Conservation (phyloP, 2,888 invertebrate genomes). For the Physocephala rufipes region DNA sequence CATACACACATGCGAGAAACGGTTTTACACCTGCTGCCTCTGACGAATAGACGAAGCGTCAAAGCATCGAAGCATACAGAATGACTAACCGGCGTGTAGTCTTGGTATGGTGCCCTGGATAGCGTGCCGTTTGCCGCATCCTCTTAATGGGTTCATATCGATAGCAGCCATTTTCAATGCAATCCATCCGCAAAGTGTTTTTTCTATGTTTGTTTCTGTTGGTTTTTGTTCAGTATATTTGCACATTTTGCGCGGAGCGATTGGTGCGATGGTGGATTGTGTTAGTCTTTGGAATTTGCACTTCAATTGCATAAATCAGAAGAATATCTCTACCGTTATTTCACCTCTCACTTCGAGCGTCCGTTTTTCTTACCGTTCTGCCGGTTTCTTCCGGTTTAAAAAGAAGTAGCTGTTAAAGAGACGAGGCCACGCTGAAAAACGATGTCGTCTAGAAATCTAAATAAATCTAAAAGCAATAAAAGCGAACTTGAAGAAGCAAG, state of each 20-base stretch:
- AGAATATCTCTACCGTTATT: too few species aligned
- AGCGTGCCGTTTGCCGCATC: background rate
- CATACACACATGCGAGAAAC: background rate
- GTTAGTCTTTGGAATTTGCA: background rate
- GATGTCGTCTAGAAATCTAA: conserved; percentile 19
- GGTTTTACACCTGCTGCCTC: too few species aligned
- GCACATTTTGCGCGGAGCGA: background rate
- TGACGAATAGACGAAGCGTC: too few species aligned
- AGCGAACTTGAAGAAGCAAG: background rate
- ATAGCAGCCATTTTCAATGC: background rate
- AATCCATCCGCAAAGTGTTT: conserved; percentile 1
- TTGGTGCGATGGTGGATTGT: background rate
- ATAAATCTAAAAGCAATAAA: conserved; percentile 17
- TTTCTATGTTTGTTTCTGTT: background rate
- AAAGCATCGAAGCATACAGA: too few species aligned
- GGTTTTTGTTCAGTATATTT: background rate
- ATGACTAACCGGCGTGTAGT: too few species aligned
- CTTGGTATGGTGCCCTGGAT: background rate
- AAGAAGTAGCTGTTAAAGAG: background rate
- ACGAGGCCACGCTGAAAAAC: background rate
- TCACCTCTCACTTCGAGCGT: too few species aligned
- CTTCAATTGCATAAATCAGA: conserved; percentile 4
- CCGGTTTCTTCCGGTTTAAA: too few species aligned
- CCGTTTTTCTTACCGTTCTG: too few species aligned
- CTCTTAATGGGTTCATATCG: background rate